These are phyloP conservation scores for Scomber colias DNA, from an alignment of 2,113 vertebrate species.

Conservation along the genomic window DNA sequence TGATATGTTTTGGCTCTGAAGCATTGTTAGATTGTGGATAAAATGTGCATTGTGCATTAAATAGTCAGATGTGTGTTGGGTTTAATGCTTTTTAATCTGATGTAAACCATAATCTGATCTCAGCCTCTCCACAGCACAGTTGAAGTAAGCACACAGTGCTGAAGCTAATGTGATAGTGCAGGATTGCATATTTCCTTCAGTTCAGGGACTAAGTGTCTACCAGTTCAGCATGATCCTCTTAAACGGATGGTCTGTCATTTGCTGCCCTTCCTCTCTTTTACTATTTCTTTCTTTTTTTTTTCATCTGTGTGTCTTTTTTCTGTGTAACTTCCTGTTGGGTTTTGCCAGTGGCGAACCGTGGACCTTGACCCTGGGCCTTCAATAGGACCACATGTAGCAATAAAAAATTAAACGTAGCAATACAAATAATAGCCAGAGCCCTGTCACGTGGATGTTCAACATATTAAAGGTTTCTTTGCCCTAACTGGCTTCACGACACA, in stretches of 20 bases:
- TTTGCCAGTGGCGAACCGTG: no score
- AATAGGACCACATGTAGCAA: no score
- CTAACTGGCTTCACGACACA: no score
- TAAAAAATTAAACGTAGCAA: no score
- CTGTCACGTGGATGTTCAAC: no score
- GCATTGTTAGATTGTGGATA: not conserved
- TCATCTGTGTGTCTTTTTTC: no score
- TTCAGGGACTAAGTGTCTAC: slow-evolving; percentile 17
- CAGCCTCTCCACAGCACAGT: not conserved
- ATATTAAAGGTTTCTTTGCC: no score
- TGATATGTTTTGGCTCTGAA: slow-evolving; percentile 7
- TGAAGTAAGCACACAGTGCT: slow-evolving; percentile 18
- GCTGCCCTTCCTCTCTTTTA: not conserved
- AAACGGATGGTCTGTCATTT: slow-evolving; percentile 25
- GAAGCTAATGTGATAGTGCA: slow-evolving; percentile 9
- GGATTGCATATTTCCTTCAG: slow-evolving; percentile 12
- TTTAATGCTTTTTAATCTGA: slow-evolving; percentile 47
- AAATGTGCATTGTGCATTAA: slow-evolving; percentile 15
- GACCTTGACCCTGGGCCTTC: no score
- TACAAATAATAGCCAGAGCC: no score
- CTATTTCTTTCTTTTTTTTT: not conserved
- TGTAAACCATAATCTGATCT: slow-evolving; percentile 30
- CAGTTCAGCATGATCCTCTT: slow-evolving; percentile 33
- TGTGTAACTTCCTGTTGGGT: no score
- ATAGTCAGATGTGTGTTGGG: slow-evolving; percentile 7